Evolutionary conservation across 2,888 invertebrate species (phyloP), one percentile per base, ranked within the genome.

Genomic region (Nesidiocoris tenuis): DNA sequence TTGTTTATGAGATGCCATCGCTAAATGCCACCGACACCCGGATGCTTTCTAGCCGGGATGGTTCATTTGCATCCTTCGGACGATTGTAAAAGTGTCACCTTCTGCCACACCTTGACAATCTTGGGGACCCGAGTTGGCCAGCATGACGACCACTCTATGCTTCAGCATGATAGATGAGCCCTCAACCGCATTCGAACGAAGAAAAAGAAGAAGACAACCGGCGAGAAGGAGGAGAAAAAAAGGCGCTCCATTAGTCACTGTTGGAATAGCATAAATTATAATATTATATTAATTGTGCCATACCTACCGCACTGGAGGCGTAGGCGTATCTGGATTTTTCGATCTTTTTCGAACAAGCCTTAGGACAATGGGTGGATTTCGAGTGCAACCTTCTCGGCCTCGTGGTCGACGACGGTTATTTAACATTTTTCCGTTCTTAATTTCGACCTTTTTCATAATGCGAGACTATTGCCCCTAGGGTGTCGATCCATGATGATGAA

Each of bases 251-350:
- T 75, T 75, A 75, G 75, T 75, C 75, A 75, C 75, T 75, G 67
- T 65, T 68, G 75, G 67, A 61, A 67, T 75, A 75, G 75, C 75
- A 75, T 75, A 75, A 75, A 75, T 75, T 75, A 75, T 75, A 75
- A 75, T 75, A 75, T 75, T 75, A 75, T 75, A 75, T 75, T 75
- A 75, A 75, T 75, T 75, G 75, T 75, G 65, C 67, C 75, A 68
- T 75, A 75, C 75, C 75, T 75, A 75, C 75, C 75, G 75, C 75
- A 21, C 59, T 22, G 2, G 19, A n/a, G 9, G 74, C 67, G 75
- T 75, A 61, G 75, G 75, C 68, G 75, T 68, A 75, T 75, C 75
- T 63, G 19, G 56, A 61, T 74, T 64, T 64, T 25, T 39, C 61
- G 59, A 22, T 16, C 57, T 68, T 16, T n/a, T 39, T 39, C 21